Percentiles rank a stretch among this genome's conserved stretches.
These are phyloP conservation scores for Cryptotermes secundus DNA, from an alignment of 1,140 invertebrate species.

Conservation along the genomic window DNA sequence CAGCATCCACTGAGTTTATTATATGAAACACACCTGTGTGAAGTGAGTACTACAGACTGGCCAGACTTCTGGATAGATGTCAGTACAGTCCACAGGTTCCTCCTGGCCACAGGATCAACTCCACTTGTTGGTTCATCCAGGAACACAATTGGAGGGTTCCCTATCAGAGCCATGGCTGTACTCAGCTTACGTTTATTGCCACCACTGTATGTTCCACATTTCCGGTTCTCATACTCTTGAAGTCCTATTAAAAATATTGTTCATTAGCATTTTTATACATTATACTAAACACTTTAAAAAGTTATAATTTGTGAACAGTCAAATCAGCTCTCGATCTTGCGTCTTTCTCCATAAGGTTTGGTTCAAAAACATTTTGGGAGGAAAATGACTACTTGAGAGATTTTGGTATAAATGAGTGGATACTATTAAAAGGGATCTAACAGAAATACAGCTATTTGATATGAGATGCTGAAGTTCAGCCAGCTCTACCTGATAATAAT, in stretches of 20 bases:
- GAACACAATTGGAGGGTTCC: constrained; percentile 87
- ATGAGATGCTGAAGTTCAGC: too few relatives aligned
- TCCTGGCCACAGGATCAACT: constrained; percentile 81
- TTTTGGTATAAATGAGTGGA: too few relatives aligned
- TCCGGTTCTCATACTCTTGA: constrained; percentile 33
- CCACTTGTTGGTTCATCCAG: constrained; percentile 82
- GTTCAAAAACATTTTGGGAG: too few relatives aligned
- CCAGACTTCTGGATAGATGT: constrained; percentile 61
- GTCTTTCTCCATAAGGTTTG: too few relatives aligned
- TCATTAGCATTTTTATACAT: too few relatives aligned
- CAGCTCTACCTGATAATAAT: too few relatives aligned
- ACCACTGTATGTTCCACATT: constrained; percentile 69
- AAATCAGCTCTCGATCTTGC: too few relatives aligned
- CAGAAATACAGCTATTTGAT: too few relatives aligned
- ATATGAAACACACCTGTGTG: constrained; percentile 62
- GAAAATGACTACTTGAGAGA: too few relatives aligned
- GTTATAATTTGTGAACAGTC: too few relatives aligned
- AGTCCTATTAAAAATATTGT: constrained; percentile 33
- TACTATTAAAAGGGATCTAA: too few relatives aligned
- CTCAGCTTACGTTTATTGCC: constrained; percentile 95
- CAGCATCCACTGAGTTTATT: not conserved
- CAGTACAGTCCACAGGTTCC: constrained; percentile 75
- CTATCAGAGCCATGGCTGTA: constrained; percentile 87
- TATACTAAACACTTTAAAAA: too few relatives aligned
- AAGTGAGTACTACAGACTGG: constrained; percentile 73